phyloP scores from a whole-genome alignment of 2,113 vertebrate genomes.

The Caranx melampygus region DNA sequence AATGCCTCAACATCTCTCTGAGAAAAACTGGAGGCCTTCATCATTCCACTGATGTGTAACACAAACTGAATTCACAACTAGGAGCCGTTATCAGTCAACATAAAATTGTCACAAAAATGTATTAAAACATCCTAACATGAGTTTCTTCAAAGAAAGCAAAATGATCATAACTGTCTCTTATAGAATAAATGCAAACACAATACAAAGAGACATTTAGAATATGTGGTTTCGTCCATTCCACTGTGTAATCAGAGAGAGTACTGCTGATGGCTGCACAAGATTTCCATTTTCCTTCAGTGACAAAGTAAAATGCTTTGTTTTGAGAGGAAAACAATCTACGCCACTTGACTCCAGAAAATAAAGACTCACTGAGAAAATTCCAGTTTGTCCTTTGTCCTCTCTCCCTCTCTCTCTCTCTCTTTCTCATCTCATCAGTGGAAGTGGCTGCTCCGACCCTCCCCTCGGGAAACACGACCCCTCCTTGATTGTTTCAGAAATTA shows the following conservation, averaged over 20 bases:
- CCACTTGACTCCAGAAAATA: slow-evolving; percentile 30
- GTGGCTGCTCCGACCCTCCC: slow-evolving; percentile 26
- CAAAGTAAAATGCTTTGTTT: slow-evolving; percentile 33
- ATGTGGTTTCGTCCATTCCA: neutral
- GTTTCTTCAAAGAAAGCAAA: neutral
- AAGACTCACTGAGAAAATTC: slow-evolving; percentile 49
- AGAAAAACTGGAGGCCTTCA: slow-evolving; percentile 18
- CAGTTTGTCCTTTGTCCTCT: slow-evolving; percentile 32
- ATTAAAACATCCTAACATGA: neutral
- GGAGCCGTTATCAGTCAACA: neutral
- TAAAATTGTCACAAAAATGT: neutral
- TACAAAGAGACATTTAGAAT: neutral
- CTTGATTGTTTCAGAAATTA: slow-evolving; percentile 52
- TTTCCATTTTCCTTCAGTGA: slow-evolving; percentile 17
- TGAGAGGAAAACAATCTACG: slow-evolving; percentile 39
- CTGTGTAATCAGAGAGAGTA: neutral
- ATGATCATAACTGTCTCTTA: neutral
- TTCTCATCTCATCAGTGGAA: slow-evolving; percentile 54
- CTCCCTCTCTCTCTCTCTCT: slow-evolving; percentile 37
- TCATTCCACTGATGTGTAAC: neutral
- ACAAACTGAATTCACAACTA: slow-evolving; percentile 4
- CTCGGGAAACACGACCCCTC: slow-evolving; percentile 56
- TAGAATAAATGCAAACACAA: neutral
- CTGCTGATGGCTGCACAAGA: slow-evolving; percentile 10
- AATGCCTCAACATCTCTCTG: slow-evolving; percentile 28